A percentile compares a stretch with the other conserved stretches of the same genome.
Evolutionary conservation across 2,113 vertebrate species (phyloP).

Genomic region (Eulemur macaco): DNA sequence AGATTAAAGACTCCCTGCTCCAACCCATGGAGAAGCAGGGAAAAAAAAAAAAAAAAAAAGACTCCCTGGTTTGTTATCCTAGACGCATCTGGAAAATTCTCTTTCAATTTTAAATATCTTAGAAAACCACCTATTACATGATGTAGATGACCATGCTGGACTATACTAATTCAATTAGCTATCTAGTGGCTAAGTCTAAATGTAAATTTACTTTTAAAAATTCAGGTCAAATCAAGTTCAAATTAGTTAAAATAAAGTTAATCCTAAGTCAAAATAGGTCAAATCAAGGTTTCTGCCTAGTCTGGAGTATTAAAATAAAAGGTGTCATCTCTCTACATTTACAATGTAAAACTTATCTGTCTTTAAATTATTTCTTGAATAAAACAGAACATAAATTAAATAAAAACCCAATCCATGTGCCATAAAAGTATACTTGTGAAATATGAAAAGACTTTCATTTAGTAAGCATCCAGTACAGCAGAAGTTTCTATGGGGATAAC

Average conservation of each 20-base stretch:
- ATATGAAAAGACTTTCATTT: conserved; percentile 8
- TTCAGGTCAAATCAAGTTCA: background rate
- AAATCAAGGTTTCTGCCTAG: background rate
- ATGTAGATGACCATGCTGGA: background rate
- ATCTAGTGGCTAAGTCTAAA: background rate
- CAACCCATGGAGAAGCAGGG: too few relatives aligned
- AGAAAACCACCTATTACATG: background rate
- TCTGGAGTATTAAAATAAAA: background rate
- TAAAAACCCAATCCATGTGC: background rate
- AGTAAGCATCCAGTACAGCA: background rate
- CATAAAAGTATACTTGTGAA: conserved; percentile 39
- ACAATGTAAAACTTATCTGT: conserved; percentile 13
- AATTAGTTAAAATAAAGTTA: conserved; percentile 12
- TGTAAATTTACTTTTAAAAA: conserved; percentile 20
- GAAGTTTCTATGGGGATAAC: background rate
- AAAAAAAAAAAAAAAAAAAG: background rate
- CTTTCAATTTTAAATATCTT: conserved; percentile 30
- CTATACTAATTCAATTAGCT: conserved; percentile 1
- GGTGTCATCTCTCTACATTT: background rate
- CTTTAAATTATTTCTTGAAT: conserved; percentile 25
- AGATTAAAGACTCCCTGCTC: conserved; percentile 9
- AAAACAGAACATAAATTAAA: background rate
- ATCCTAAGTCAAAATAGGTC: background rate
- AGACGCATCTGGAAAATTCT: background rate
- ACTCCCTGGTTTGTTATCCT: background rate